phyloP scores from a whole-genome alignment of 2,888 invertebrate species.

The Alsophila aescularia region DNA sequence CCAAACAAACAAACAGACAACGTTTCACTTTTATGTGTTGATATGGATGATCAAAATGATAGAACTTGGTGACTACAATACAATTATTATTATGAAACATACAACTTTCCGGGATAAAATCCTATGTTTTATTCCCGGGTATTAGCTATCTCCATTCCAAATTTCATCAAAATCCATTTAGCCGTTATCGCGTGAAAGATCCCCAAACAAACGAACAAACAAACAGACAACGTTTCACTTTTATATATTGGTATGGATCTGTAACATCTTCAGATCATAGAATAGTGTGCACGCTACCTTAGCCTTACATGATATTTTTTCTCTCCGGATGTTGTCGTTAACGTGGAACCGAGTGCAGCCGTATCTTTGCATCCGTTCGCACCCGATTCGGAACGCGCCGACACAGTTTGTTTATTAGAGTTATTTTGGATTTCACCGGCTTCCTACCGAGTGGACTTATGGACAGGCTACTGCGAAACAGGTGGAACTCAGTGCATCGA shows the following conservation, averaged over 20 bases:
- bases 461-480: slow-evolving; percentile 20
- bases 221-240: not conserved
- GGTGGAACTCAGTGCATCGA: too few species aligned
- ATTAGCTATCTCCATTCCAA: too few species aligned
- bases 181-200: too few species aligned
- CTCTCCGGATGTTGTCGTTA: slow-evolving; percentile 52
- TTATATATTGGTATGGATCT: not conserved
- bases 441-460: slow-evolving; percentile 18
- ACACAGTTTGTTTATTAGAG: slow-evolving; percentile 65
- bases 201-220: too few species aligned
- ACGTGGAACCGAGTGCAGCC: slow-evolving; percentile 56
- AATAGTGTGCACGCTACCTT: not conserved
- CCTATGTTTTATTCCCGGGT: too few species aligned
- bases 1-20: too few species aligned
- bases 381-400: slow-evolving; percentile 48
- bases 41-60: too few species aligned
- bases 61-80: too few species aligned
- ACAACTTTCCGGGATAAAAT: too few species aligned
- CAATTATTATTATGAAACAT: too few species aligned
- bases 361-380: slow-evolving; percentile 59
- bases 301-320: not conserved
- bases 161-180: too few species aligned
- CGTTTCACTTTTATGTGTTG: too few species aligned
- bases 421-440: slow-evolving; percentile 64
- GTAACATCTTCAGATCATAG: not conserved